phyloP scores from a whole-genome alignment of 2,113 vertebrate genomes.

The Ceyx melanurus region DNA sequence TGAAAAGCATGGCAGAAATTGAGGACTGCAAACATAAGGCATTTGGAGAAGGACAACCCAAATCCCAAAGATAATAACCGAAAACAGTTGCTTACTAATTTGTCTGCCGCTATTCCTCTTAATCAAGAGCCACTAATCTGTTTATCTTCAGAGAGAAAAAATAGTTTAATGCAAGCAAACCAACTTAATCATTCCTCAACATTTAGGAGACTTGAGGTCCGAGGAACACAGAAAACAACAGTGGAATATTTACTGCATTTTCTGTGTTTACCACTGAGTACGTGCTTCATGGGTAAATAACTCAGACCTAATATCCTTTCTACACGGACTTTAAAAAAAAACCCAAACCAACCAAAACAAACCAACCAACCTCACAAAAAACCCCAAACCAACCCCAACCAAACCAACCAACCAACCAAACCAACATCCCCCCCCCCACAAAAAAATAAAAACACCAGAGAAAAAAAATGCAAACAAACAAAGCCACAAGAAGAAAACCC shows the following conservation, averaged over 20 bases:
- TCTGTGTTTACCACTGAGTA: background rate
- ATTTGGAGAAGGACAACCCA: background rate
- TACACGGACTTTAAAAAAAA: background rate
- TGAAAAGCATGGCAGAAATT: background rate
- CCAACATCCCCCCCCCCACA: too few relatives aligned
- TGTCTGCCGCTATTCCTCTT: background rate
- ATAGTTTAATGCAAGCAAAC: background rate
- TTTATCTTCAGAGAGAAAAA: background rate
- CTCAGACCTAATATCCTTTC: background rate
- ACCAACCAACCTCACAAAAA: too few relatives aligned
- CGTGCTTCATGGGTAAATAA: background rate
- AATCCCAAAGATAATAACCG: background rate
- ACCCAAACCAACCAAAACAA: too few relatives aligned
- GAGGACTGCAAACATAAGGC: background rate
- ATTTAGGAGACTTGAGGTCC: background rate
- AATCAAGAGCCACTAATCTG: background rate
- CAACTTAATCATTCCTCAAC: background rate
- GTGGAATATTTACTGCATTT: background rate
- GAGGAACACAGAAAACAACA: background rate
- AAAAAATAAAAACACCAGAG: too few relatives aligned
- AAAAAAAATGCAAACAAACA: too few relatives aligned
- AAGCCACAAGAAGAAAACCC: too few relatives aligned
- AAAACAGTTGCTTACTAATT: background rate
- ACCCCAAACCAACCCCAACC: too few relatives aligned
- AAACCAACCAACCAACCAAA: too few relatives aligned